Conservation (phyloP, 2,888 invertebrate genomes). For the Ennomos quercinarius region DNA sequence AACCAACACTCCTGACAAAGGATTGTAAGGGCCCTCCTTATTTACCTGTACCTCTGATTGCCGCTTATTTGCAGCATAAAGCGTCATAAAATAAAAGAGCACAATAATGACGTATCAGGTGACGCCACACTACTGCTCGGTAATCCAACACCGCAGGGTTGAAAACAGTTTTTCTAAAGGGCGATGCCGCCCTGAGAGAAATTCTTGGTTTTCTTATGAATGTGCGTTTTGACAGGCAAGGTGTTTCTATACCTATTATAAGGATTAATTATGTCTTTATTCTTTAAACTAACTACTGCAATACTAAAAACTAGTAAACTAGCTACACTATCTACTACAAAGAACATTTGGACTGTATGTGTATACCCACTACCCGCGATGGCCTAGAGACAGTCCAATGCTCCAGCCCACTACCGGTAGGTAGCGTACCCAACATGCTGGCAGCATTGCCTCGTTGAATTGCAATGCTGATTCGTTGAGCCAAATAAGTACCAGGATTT, state of each 20-base stretch:
- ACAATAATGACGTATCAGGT: slow-evolving; percentile 43
- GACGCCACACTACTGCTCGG: slow-evolving; percentile 29
- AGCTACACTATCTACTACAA: too few relatives aligned
- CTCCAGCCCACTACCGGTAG: too few relatives aligned
- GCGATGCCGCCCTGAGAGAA: slow-evolving; percentile 26
- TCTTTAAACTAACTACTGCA: too few relatives aligned
- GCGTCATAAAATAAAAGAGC: slow-evolving; percentile 34
- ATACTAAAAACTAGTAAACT: too few relatives aligned
- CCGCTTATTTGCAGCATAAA: slow-evolving; percentile 40
- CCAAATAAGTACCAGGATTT: too few relatives aligned
- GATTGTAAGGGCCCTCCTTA: slow-evolving; percentile 32
- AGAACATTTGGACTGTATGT: too few relatives aligned
- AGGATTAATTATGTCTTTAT: slow-evolving; percentile 6
- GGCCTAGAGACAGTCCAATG: too few relatives aligned
- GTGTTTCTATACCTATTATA: slow-evolving; percentile 7
- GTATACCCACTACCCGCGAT: too few relatives aligned
- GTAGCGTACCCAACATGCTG: too few relatives aligned
- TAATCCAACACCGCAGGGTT: slow-evolving; percentile 34
- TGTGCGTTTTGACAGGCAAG: slow-evolving; percentile 21
- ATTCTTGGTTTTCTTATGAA: slow-evolving; percentile 8
- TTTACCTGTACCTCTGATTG: slow-evolving; percentile 40
- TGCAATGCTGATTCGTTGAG: too few relatives aligned
- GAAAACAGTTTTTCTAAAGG: slow-evolving; percentile 39
- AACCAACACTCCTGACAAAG: slow-evolving; percentile 41
- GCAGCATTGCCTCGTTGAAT: too few relatives aligned